Base-by-base conservation (phyloP, 2,113 vertebrate species). In the Vulpes ferrilata region DNA sequence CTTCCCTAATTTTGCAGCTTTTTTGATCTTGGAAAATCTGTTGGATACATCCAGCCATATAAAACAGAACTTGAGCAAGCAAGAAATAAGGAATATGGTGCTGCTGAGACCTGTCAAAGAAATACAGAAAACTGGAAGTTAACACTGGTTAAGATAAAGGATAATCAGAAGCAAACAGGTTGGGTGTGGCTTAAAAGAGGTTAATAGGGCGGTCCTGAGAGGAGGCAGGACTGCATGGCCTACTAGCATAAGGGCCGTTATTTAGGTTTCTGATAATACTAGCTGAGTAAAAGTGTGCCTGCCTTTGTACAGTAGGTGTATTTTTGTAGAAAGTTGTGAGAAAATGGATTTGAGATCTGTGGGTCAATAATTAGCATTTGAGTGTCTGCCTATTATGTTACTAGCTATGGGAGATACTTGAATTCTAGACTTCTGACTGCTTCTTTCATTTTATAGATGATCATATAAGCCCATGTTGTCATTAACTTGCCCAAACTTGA, bases 111-210 rank as follows among this genome's bases (percentile, higher is more conserved):
- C 76, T 84, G 51, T 35, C 22, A 53, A 2, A 17, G 84, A 90
- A 55, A 2, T 0, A 17, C 19, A 48, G 87, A 86, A 64, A 65
- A 62, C 27, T 55, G 23, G 73, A 48, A 53, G 69, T 64, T 74
- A 23, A 23, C 15, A 0, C 0, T 32, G 30, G 43, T 64, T 22
- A 43, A 79, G 96, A 81, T 90, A 81, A 92, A 93, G 35, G 53
- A 10, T 87, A 96, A 92, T 95, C 87, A 10, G 87, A 65, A 81
- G 71, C 48, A 20, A 35, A 82, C 84, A 85, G 96, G 5, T 32
- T 43, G 87, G 90, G 83, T 0, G 74, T 76, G 93, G 53, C 59
- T 4, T 65, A 5, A 8, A 38, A 79, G 83, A 86, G 53, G 78
- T 79, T 69, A 48, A 32, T 43, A 43, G 92, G 59, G 1, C 32